Evolutionary conservation across 1,140 invertebrate genomes (phyloP).

Genomic region (Lepidurus apus): DNA sequence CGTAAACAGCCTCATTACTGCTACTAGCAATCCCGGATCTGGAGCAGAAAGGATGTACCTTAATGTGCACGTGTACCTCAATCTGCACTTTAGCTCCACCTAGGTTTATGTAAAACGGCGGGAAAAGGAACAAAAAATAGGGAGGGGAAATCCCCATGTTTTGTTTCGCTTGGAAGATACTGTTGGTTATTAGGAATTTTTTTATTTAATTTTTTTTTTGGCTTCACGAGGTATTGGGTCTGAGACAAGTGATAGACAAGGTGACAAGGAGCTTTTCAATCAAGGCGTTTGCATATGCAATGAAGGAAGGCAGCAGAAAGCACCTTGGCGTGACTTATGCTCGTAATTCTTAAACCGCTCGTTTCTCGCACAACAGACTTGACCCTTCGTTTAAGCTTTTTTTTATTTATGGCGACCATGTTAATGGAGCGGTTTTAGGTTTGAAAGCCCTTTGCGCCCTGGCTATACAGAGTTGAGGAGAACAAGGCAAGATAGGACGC

Average conservation of each 20-base stretch:
- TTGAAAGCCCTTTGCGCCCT: not conserved
- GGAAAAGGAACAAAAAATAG: too few relatives aligned
- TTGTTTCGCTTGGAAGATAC: not conserved
- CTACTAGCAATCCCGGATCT: not conserved
- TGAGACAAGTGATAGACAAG: constrained; percentile 19
- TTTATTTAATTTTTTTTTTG: not conserved
- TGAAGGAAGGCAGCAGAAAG: not conserved
- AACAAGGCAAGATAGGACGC: not conserved
- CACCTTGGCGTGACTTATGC: constrained; percentile 20
- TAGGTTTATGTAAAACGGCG: too few relatives aligned
- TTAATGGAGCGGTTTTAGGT: constrained; percentile 17
- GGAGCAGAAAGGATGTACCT: too few relatives aligned
- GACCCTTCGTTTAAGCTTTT: constrained; percentile 21
- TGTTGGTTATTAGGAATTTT: not conserved
- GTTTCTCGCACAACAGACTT: constrained; percentile 13
- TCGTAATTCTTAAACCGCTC: constrained; percentile 10
- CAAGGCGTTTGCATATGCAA: constrained; percentile 17
- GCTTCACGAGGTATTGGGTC: not conserved
- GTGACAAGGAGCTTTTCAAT: constrained; percentile 21
- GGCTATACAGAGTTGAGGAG: not conserved
- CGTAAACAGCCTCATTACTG: not conserved
- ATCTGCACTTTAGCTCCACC: too few relatives aligned
- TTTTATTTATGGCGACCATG: constrained; percentile 18
- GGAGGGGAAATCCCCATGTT: not conserved
- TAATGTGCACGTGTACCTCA: too few relatives aligned